Conservation (phyloP, 2,888 invertebrate species). For the Leucophora obtusa region DNA sequence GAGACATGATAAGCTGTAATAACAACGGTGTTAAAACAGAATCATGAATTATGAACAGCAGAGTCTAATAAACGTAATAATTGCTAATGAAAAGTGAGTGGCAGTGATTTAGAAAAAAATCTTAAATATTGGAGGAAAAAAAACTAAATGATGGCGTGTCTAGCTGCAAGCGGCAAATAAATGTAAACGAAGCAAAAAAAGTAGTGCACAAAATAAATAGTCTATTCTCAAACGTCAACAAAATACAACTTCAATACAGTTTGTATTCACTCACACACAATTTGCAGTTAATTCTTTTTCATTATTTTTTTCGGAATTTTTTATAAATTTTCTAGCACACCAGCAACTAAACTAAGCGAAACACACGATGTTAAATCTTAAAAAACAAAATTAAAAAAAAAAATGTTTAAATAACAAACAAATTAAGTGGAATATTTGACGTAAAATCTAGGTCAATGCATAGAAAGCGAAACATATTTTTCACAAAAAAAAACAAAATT, state of each 20-base stretch:
- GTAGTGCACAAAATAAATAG: constrained; percentile 20
- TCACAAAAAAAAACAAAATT: not conserved
- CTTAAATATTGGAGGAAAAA: not conserved
- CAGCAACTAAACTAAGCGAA: constrained; percentile 19
- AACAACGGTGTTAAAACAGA: constrained; percentile 41
- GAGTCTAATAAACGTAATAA: constrained; percentile 62
- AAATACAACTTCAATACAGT: not conserved
- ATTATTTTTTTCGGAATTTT: not conserved
- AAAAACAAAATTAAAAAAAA: not conserved
- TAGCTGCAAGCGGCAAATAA: constrained; percentile 32
- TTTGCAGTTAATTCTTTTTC: constrained; percentile 22
- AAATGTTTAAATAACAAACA: constrained; percentile 25
- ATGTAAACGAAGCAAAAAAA: constrained; percentile 3
- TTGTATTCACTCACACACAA: not conserved
- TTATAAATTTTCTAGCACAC: not conserved
- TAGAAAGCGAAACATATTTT: constrained; percentile 38
- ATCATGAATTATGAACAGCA: constrained; percentile 58
- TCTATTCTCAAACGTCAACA: constrained; percentile 1
- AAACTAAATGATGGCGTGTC: constrained; percentile 56
- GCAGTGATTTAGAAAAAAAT: constrained; percentile 55
- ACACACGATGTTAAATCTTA: constrained; percentile 11
- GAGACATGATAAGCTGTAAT: constrained; percentile 42
- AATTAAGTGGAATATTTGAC: constrained; percentile 40
- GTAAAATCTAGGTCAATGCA: constrained; percentile 45
- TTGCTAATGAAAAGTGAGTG: constrained; percentile 65